Conservation (phyloP, 2,888 invertebrate species). For the Cosmia trapezina region DNA sequence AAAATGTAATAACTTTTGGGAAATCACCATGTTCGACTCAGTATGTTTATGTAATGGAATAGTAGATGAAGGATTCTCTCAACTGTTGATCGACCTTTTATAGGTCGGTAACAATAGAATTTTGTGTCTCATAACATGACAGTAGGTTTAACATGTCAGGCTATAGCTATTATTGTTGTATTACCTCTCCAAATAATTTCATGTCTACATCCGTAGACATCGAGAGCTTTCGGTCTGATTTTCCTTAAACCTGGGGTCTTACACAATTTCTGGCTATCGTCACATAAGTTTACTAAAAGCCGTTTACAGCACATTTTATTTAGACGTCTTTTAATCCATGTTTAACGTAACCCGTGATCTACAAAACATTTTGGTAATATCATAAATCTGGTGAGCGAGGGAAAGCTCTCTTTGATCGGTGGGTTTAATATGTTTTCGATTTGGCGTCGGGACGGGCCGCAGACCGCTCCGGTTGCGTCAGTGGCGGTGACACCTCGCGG, state of each 20-base stretch:
- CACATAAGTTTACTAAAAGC: conserved; percentile 29
- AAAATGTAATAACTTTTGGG: too few relatives aligned
- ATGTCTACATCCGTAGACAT: neutral
- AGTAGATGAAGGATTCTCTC: too few relatives aligned
- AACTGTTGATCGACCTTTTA: too few relatives aligned
- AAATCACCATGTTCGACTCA: too few relatives aligned
- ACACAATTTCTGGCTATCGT: conserved; percentile 37
- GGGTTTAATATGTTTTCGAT: conserved; percentile 87
- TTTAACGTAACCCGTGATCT: conserved; percentile 57
- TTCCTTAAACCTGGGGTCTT: conserved; percentile 9
- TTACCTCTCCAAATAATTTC: neutral
- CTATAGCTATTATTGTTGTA: too few relatives aligned
- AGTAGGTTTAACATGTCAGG: too few relatives aligned
- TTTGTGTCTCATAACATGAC: too few relatives aligned
- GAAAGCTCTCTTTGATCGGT: conserved; percentile 87
- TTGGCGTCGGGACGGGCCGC: conserved; percentile 81
- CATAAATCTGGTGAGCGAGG: conserved; percentile 77
- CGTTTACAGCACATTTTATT: conserved; percentile 47
- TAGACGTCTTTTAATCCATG: conserved; percentile 58
- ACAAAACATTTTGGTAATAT: conserved; percentile 69
- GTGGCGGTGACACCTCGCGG: conserved; percentile 78
- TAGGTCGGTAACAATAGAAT: too few relatives aligned
- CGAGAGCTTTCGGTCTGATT: conserved; percentile 5
- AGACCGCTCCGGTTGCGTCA: conserved; percentile 84
- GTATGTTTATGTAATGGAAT: too few relatives aligned